A percentile compares a stretch with the other conserved stretches of the same genome.
Evolutionary conservation across 2,113 vertebrate genomes (phyloP).

Genomic region (Apeltes quadracus): DNA sequence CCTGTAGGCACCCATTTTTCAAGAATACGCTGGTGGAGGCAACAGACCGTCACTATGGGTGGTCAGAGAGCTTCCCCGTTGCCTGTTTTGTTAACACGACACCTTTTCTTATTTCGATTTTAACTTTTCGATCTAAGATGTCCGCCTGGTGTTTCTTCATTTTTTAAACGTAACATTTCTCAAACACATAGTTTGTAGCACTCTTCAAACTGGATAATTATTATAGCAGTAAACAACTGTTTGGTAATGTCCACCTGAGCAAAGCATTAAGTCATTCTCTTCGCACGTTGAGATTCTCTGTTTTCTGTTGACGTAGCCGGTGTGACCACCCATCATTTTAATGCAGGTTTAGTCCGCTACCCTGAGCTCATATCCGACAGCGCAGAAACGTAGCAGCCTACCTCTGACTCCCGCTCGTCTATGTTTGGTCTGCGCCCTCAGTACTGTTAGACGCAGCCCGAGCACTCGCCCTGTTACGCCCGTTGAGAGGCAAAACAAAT

Average conservation of each 20-base stretch:
- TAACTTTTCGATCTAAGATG: too few species aligned
- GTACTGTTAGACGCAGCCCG: background rate
- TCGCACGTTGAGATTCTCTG: background rate
- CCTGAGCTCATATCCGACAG: background rate
- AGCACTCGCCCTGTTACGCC: background rate
- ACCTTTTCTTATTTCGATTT: too few species aligned
- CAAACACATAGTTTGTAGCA: background rate
- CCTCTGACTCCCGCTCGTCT: background rate
- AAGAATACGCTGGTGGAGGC: too few species aligned
- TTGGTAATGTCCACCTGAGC: background rate
- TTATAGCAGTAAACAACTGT: background rate
- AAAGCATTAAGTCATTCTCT: background rate
- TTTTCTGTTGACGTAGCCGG: background rate
- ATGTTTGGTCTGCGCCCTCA: background rate
- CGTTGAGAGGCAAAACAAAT: background rate
- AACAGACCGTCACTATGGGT: too few species aligned
- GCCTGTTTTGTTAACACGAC: too few species aligned
- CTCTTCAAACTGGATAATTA: background rate
- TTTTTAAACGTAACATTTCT: too few species aligned
- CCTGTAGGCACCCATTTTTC: too few species aligned
- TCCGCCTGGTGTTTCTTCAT: too few species aligned
- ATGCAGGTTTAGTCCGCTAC: background rate
- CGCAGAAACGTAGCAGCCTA: background rate
- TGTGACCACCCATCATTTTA: background rate
- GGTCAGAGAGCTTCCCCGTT: too few species aligned